Evolutionary conservation across 2,113 vertebrate genomes (phyloP).

Genomic region (Genyomyrus donnyi): DNA sequence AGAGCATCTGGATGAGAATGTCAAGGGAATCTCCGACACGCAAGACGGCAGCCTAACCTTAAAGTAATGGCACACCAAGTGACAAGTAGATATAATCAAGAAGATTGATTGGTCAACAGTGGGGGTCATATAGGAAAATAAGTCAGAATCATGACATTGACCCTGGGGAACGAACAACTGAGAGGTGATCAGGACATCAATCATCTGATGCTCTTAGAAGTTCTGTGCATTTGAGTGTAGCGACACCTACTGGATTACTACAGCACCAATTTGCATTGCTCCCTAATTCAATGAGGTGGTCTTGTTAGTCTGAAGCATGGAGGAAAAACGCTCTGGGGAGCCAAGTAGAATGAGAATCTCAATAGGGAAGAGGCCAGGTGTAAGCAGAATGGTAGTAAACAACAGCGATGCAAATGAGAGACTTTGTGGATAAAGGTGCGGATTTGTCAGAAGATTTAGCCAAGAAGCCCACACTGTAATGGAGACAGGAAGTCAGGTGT

Average conservation of each 20-base stretch:
- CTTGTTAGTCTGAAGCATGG: background rate
- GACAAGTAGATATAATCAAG: slow-evolving; percentile 1
- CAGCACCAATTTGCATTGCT: background rate
- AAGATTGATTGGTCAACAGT: background rate
- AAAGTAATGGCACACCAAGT: background rate
- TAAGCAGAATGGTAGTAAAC: background rate
- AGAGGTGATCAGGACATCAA: background rate
- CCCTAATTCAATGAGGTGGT: background rate
- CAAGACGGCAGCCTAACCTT: background rate
- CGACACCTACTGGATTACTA: background rate
- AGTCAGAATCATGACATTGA: slow-evolving; percentile 1
- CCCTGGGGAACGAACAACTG: background rate
- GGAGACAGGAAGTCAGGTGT: background rate
- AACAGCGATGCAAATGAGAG: background rate
- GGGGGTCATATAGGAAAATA: slow-evolving; percentile 7
- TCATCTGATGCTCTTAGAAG: background rate
- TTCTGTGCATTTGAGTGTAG: background rate
- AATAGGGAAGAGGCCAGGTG: background rate
- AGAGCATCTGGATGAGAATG: background rate
- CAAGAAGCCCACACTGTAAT: background rate
- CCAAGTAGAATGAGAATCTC: background rate
- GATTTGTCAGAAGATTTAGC: background rate
- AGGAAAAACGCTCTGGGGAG: background rate
- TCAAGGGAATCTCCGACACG: background rate
- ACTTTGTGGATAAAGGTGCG: background rate